Conservation (phyloP, 1,140 invertebrate genomes). For the Bradynema listronoti region DNA sequence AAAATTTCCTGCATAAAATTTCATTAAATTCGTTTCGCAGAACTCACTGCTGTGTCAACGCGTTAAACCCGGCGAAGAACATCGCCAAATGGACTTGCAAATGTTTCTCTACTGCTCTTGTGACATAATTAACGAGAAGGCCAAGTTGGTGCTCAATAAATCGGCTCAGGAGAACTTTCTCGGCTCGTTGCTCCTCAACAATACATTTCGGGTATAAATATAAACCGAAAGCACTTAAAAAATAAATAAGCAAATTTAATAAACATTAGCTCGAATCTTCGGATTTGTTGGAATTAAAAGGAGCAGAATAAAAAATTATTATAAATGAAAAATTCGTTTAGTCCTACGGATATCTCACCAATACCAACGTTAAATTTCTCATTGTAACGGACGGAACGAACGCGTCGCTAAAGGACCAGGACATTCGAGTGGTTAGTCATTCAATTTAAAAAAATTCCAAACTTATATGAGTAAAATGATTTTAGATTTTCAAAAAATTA, state of each 20-base stretch:
- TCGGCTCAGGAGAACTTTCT: slow-evolving; percentile 33
- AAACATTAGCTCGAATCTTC: too few relatives aligned
- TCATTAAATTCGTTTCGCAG: slow-evolving; percentile 20
- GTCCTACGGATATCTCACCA: slow-evolving; percentile 55
- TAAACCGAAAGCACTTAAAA: too few relatives aligned
- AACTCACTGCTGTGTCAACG: slow-evolving; percentile 22
- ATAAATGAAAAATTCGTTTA: too few relatives aligned
- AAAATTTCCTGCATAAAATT: slow-evolving; percentile 14
- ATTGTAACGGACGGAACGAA: slow-evolving; percentile 46
- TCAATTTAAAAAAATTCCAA: slow-evolving; percentile 12
- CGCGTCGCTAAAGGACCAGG: slow-evolving; percentile 45
- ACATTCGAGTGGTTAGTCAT: slow-evolving; percentile 33
- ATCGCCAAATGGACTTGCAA: slow-evolving; percentile 31
- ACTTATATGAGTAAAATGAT: not conserved
- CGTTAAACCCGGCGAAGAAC: slow-evolving; percentile 19
- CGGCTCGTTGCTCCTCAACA: slow-evolving; percentile 39
- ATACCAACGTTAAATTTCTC: slow-evolving; percentile 48
- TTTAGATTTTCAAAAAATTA: slow-evolving; percentile 48
- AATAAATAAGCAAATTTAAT: too few relatives aligned
- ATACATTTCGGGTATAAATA: slow-evolving; percentile 27
- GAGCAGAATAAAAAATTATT: too few relatives aligned
- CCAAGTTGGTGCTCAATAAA: slow-evolving; percentile 27
- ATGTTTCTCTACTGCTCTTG: slow-evolving; percentile 42
- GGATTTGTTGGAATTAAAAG: too few relatives aligned
- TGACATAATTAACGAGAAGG: slow-evolving; percentile 36